Base-by-base conservation (phyloP, 2,888 invertebrate species). In the Zygogramma bicolorata region DNA sequence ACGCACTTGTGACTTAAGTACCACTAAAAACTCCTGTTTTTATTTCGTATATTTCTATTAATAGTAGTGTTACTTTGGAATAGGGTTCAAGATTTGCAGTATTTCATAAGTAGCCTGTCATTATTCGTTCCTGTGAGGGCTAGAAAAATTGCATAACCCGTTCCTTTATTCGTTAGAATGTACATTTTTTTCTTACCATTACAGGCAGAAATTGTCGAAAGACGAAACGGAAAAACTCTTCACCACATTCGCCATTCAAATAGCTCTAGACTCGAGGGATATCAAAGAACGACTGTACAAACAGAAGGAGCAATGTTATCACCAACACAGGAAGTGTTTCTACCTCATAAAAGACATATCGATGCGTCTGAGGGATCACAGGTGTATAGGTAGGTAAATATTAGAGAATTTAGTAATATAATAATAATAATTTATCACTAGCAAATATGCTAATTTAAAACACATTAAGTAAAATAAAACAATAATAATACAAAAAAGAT, bases 271-370 rank as follows among this genome's bases (percentile, higher is more conserved):
- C 57, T 78, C 78, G 1, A 75, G 71, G 8, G 71, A 75, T 58
- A 68, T 77, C 10, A 68, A 65, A 20, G 75, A 75, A 59, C 60
- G 77, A 29, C 46, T 80, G 22, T 71, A 76, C 27, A 71, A 73
- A 15, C 75, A 77, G 18, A 77, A 73, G 29, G 68, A 75, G 0
- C 61, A 68, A 15, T 81, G 79, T 66, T 53, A 62, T 15, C 31
- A 58, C 29, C 70, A 78, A 29, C 77, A 80, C 57, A 75, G 74
- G 59, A 74, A 74, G 27, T 65, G 75, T 4, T 68, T 77, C 6
- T 72, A 67, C 22, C 67, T 80, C 29, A 25, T 79, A 20, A 76
- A 74, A 63, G 81, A 81, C 57, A 75, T 81, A 59, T 80, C 80
- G 0, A 15, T 68, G 18, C 77, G 80, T 57, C 68, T 81, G 61